phyloP scores from a whole-genome alignment of 2,113 vertebrate species.

The Solea solea region DNA sequence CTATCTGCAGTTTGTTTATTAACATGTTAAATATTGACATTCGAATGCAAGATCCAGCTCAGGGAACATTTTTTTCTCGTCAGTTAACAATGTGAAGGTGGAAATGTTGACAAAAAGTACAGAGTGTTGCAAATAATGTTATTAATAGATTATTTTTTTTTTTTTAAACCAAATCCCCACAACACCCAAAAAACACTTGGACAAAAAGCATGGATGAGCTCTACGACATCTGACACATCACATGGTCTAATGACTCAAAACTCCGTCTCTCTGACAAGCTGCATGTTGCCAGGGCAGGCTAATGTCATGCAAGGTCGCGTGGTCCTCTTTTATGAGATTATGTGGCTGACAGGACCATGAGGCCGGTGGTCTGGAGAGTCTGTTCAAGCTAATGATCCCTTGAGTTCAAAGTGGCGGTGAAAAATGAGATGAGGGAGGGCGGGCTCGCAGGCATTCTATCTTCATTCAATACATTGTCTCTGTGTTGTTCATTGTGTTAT shows the following conservation, averaged over 20 bases:
- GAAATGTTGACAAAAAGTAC: background rate
- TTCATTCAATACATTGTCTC: too few relatives aligned
- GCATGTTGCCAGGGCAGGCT: conserved; percentile 38
- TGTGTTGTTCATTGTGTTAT: too few relatives aligned
- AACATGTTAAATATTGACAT: conserved; percentile 36
- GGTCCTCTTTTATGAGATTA: conserved; percentile 71
- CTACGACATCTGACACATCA: conserved; percentile 28
- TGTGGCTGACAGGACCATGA: conserved; percentile 50
- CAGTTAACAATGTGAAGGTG: background rate
- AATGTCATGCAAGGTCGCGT: conserved; percentile 51
- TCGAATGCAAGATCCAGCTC: background rate
- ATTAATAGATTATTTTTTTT: background rate
- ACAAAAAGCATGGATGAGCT: background rate
- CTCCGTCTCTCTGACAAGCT: conserved; percentile 15
- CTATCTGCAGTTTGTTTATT: background rate
- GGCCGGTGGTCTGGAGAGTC: conserved; percentile 57
- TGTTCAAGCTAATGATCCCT: conserved; percentile 60
- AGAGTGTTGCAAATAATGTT: too few relatives aligned
- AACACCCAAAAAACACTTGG: too few relatives aligned
- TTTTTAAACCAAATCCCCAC: too few relatives aligned
- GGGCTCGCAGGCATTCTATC: background rate
- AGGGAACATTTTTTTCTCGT: background rate
- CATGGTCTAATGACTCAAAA: conserved; percentile 14
- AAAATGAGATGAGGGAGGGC: conserved; percentile 40
- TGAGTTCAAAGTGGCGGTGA: conserved; percentile 60